These are phyloP conservation scores for Formicarius rufipectus DNA, from an alignment of 2,113 vertebrate genomes.

Conservation along the genomic window DNA sequence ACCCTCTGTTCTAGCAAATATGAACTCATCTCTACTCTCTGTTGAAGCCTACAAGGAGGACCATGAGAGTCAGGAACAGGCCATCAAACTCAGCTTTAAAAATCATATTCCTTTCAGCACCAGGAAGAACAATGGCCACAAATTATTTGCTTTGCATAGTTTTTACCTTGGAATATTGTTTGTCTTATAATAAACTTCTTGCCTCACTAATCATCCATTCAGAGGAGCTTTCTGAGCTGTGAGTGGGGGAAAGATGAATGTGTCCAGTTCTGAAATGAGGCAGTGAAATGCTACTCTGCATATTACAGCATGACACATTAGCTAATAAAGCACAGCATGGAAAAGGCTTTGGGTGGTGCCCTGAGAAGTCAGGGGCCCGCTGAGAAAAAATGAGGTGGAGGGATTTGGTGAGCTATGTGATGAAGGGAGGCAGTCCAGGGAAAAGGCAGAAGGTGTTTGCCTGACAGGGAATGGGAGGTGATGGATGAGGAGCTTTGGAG, in stretches of 20 bases:
- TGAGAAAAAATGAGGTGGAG: background rate
- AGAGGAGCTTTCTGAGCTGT: conserved; percentile 9
- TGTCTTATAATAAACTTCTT: background rate
- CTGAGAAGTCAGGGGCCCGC: background rate
- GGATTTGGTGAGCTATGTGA: background rate
- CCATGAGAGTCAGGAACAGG: background rate
- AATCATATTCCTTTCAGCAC: background rate
- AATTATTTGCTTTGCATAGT: background rate
- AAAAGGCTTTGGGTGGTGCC: background rate
- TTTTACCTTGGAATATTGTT: conserved; percentile 10
- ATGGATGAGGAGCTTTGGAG: background rate
- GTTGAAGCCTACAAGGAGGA: background rate
- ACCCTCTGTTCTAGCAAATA: background rate
- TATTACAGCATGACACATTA: conserved; percentile 11
- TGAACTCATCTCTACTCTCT: background rate
- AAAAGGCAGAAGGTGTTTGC: background rate
- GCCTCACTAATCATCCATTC: background rate
- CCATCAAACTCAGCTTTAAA: background rate
- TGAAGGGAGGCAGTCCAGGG: background rate
- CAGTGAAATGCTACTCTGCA: conserved; percentile 22
- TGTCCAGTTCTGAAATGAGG: background rate
- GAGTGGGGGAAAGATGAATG: conserved; percentile 18
- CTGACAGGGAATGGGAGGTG: fast-evolving
- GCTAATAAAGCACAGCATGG: background rate
- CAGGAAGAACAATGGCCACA: background rate